Conservation (phyloP, 1,140 invertebrate species). For the Zaprionus ornatus region DNA sequence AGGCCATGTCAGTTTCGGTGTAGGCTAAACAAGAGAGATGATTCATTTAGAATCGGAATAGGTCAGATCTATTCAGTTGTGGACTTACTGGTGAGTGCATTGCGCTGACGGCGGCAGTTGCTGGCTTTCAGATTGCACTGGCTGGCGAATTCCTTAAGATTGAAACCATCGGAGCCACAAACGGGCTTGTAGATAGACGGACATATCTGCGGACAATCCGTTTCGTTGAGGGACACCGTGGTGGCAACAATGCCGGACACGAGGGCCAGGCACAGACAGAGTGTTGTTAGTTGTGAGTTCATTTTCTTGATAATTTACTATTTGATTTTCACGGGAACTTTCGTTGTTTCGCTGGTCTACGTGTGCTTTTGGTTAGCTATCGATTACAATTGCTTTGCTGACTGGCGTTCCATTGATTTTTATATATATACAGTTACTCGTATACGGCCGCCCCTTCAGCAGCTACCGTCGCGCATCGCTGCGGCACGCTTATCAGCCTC, state of each 20-base stretch:
- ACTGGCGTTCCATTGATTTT: constrained; percentile 65
- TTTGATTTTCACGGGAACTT: constrained; percentile 18
- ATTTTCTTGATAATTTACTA: constrained; percentile 31
- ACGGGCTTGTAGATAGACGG: constrained; percentile 62
- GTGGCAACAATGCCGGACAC: constrained; percentile 53
- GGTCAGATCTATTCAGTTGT: not conserved
- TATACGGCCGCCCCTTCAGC: constrained; percentile 21
- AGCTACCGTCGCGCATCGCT: constrained; percentile 18
- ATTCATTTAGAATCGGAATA: not conserved
- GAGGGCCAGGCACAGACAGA: constrained; percentile 53
- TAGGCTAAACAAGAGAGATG: constrained; percentile 38
- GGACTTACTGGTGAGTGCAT: constrained; percentile 43
- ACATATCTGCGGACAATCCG: constrained; percentile 66
- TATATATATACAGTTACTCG: constrained; percentile 54
- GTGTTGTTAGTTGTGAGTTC: constrained; percentile 45
- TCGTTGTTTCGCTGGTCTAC: constrained; percentile 22
- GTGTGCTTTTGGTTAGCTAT: constrained; percentile 59
- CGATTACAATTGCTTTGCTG: constrained; percentile 70
- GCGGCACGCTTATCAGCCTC: constrained; percentile 44
- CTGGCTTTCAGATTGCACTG: constrained; percentile 58
- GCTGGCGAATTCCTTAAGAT: constrained; percentile 72
- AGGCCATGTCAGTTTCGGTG: constrained; percentile 62
- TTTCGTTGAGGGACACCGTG: constrained; percentile 61
- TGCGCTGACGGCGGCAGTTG: constrained; percentile 70
- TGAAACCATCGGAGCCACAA: constrained; percentile 66